Base-by-base conservation (phyloP, 2,888 invertebrate genomes). In the Chloroclysta siterata region DNA sequence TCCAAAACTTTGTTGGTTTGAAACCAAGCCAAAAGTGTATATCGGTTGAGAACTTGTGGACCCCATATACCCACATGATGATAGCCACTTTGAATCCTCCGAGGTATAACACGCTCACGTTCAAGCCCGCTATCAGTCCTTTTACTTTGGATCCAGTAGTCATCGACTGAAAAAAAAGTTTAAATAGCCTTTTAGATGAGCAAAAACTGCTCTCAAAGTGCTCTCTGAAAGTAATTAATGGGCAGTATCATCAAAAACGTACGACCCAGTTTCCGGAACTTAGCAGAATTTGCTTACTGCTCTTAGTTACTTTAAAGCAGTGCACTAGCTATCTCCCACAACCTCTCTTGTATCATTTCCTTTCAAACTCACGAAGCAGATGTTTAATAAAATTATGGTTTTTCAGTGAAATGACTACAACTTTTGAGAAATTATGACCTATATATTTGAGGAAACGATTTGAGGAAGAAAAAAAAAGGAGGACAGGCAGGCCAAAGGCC, bases 1-100 rank as follows among this genome's bases (percentile, higher is more conserved):
- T 83, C 89, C 88, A 90, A 75, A 82, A 88, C 53, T 76, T 79
- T 0, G 89, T 85, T 22, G 90, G 89, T 59, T 82, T 85, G 68
- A 87, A 90, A 36, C 87, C 87, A 15, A 90, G 84, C 84, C 87
- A 87, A 79, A 87, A 90, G 17, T 87, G 78, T 65, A 90, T 83
- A 67, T 90, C 90, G 0, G 82, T 84, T 54, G 83, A 79, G 64
- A 89, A 87, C 52, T 71, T 85, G 47, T 79, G 66, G 11, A 87
- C 79, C 5, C 90, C 90, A 50, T 89, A 90, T 6, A 89, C 58
- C 85, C 88, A 90, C 86, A 89, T 87, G 1, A 90, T 78, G 42
- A 88, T 70, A 1, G 81, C 81, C 33, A 75, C 79, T 72, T 83
- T 87, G 46, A 80, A 70, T 11, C 80, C 80, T 28, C 88, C 88